Evolutionary conservation across 1,140 invertebrate species (phyloP), one percentile per base, ranked within the genome.

Genomic region (Zelostemma sp.): DNA sequence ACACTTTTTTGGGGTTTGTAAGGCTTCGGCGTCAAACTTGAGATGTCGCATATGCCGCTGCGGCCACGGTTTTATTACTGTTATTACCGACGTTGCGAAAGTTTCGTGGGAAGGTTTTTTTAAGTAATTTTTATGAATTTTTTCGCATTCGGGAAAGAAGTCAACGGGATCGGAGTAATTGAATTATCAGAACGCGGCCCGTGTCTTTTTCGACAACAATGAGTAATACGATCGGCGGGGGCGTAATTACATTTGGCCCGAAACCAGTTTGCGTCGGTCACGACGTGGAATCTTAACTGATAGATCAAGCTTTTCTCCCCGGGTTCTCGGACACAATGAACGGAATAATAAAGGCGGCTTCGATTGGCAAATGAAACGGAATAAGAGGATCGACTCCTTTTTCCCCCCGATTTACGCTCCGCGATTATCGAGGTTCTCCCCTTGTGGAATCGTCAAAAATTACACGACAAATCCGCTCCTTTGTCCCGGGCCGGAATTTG

Each of bases 341-440:
- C 49, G 18, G 56, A 66, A 77, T 77, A 74, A 75, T 74, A 75
- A 77, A 68, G 53, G 41, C 43, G 35, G 48, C 46, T 38, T 65
- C 67, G 49, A 76, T 77, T 72, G 76, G 68, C 73, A 75, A 78
- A 75, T 75, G 68, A 75, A 74, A 69, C 74, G 68, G 75, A 78
- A 78, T 74, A 74, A 76, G 73, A 70, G 67, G 73, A 43, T 43
- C 14, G 40, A 43, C 40, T 43, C 40, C 40, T 43, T 14, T 6
- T 43, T 43, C 16, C 16, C 40, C 35, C n/a, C n/a, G n/a, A 4
- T 11, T 11, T 9, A 9, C 9, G 9, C 35, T 38, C 35, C 9
- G 28, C 11, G 28, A 5, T 31, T 31, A 31, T 31, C 28, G 28
- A 31, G 28, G 28, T n/a, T n/a, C n/a, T n/a, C n/a, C n/a, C n/a